Evolutionary conservation across 2,888 invertebrate genomes (phyloP).

Genomic region (Acanthosepion lycidas): DNA sequence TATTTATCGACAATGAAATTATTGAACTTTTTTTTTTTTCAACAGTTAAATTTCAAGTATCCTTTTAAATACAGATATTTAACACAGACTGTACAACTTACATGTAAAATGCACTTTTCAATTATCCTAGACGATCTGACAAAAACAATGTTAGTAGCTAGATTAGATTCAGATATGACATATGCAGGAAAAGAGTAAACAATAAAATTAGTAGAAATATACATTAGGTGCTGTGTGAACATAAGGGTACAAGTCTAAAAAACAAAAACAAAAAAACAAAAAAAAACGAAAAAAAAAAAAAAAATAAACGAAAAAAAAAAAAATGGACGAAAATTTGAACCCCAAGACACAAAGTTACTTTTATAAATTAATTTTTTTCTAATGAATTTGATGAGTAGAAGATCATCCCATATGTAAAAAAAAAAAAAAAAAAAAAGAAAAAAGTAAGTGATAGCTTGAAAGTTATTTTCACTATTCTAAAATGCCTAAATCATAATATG

Average conservation of each 20-base stretch:
- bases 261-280: background rate
- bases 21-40: background rate
- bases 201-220: background rate
- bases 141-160: constrained; percentile 9
- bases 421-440: no score
- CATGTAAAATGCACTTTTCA: constrained; percentile 33
- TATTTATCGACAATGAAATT: background rate
- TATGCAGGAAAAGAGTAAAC: background rate
- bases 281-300: background rate
- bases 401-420: no score
- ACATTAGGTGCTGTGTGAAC: background rate
- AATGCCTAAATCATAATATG: background rate
- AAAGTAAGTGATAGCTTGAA: no score
- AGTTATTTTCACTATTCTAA: no score
- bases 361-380: no score
- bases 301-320: no score
- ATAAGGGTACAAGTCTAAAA: background rate
- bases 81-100: constrained; percentile 33
- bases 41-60: constrained; percentile 5
- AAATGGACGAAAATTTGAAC: no score
- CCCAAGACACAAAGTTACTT: no score
- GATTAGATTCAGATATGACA: constrained; percentile 6
- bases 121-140: background rate
- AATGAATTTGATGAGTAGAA: no score
- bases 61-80: constrained; percentile 33